Conservation (phyloP, 92 coral and sea anemone species). For the Zoanthus sociatus region DNA sequence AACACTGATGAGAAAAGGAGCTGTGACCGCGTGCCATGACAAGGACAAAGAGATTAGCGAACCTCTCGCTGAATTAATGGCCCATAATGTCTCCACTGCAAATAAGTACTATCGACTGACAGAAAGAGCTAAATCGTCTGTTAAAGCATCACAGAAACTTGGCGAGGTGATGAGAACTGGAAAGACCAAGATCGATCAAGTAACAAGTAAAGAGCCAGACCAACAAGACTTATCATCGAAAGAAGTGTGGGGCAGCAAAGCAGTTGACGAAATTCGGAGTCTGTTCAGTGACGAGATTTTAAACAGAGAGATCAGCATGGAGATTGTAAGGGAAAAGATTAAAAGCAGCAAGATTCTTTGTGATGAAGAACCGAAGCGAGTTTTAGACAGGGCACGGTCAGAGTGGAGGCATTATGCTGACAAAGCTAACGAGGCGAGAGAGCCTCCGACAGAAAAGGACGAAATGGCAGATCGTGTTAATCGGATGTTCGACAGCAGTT, state of each 20-base stretch:
- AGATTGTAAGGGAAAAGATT: slow-evolving; percentile 24
- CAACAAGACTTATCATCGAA: slow-evolving; percentile 1
- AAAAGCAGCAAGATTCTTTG: slow-evolving; percentile 19
- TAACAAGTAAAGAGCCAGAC: not conserved
- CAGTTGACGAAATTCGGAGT: slow-evolving; percentile 11
- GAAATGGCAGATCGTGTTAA: slow-evolving; percentile 6
- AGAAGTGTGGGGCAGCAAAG: slow-evolving; percentile 23
- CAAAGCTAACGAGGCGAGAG: slow-evolving; percentile 23
- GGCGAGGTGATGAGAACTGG: slow-evolving; percentile 27
- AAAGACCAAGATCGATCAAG: slow-evolving; percentile 13
- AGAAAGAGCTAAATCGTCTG: slow-evolving; percentile 39
- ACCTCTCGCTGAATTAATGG: slow-evolving; percentile 43
- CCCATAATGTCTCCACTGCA: slow-evolving; percentile 43
- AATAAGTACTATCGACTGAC: slow-evolving; percentile 38
- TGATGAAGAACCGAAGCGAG: slow-evolving; percentile 38
- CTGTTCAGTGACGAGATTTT: slow-evolving; percentile 38
- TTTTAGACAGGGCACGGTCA: slow-evolving; percentile 38
- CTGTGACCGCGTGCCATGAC: slow-evolving; percentile 21
- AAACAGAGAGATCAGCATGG: slow-evolving; percentile 19
- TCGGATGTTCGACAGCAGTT: slow-evolving; percentile 21
- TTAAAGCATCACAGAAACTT: slow-evolving; percentile 44
- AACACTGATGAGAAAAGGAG: slow-evolving; percentile 28
- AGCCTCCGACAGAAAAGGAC: slow-evolving; percentile 27
- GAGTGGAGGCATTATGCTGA: slow-evolving; percentile 38
- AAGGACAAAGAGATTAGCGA: slow-evolving; percentile 38